phyloP scores from a whole-genome alignment of 2,113 vertebrate genomes.

The Nestor notabilis region DNA sequence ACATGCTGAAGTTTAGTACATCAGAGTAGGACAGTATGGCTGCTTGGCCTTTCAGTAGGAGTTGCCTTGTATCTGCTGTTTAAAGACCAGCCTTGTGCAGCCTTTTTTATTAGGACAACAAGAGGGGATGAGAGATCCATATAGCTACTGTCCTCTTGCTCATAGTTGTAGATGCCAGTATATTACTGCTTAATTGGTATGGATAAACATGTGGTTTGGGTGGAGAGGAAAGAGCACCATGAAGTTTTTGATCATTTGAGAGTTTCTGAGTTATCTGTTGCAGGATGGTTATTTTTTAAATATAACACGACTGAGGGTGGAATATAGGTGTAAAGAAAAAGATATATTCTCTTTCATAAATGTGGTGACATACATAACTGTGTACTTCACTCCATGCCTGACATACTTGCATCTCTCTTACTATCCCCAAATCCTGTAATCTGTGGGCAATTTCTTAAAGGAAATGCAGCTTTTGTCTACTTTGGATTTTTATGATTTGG shows the following conservation, averaged over 20 bases:
- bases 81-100: background rate
- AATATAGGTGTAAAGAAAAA: background rate
- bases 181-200: background rate
- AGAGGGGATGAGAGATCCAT: background rate
- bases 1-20: background rate
- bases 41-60: background rate
- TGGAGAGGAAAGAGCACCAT: background rate
- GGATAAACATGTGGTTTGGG: background rate
- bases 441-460: accelerated
- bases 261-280: background rate
- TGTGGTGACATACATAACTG: background rate
- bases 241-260: background rate
- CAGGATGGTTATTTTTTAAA: background rate
- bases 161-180: background rate
- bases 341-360: background rate
- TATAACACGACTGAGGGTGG: background rate
- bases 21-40: background rate
- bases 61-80: background rate
- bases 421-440: background rate
- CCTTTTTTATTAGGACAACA: background rate
- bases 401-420: background rate
- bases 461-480: background rate
- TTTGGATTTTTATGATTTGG: background rate
- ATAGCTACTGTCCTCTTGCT: background rate
- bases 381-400: background rate